Evolutionary conservation across 1,140 invertebrate genomes (phyloP).

Genomic region (Cydia pomonella): DNA sequence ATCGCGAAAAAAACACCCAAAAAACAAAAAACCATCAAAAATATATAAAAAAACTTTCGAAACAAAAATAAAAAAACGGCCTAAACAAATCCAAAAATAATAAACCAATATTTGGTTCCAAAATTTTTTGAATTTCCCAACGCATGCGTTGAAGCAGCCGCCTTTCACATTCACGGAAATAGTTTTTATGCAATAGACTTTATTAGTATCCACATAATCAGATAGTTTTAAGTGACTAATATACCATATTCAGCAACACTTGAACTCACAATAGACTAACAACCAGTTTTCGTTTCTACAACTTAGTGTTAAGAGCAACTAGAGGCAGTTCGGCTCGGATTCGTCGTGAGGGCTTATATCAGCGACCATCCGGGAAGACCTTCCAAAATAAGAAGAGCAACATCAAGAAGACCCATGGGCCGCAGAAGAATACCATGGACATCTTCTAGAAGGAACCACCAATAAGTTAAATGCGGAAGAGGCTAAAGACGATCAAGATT

Average conservation of each 20-base stretch:
- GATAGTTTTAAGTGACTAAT: slow-evolving; percentile 76
- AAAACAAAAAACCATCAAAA: slow-evolving; percentile 50
- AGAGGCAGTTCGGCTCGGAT: slow-evolving; percentile 72
- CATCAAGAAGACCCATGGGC: slow-evolving; percentile 54
- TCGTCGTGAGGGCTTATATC: slow-evolving; percentile 73
- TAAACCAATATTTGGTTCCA: slow-evolving; percentile 64
- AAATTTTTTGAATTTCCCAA: slow-evolving; percentile 71
- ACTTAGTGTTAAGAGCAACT: slow-evolving; percentile 76
- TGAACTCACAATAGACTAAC: slow-evolving; percentile 68
- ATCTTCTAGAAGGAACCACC: slow-evolving; percentile 58
- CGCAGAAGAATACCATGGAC: slow-evolving; percentile 58
- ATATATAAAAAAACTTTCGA: slow-evolving; percentile 44
- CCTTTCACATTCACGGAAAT: slow-evolving; percentile 75
- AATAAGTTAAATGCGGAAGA: slow-evolving; percentile 77
- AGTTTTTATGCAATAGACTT: slow-evolving; percentile 78
- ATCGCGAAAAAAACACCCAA: slow-evolving; percentile 53
- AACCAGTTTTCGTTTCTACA: slow-evolving; percentile 71
- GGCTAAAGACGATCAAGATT: slow-evolving; percentile 70
- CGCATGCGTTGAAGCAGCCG: slow-evolving; percentile 75
- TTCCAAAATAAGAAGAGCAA: slow-evolving; percentile 57
- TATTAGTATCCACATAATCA: slow-evolving; percentile 77
- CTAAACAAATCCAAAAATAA: slow-evolving; percentile 56
- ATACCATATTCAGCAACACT: slow-evolving; percentile 80
- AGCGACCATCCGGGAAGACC: slow-evolving; percentile 74
- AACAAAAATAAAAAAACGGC: slow-evolving; percentile 62